Base-by-base conservation (phyloP, 2,888 invertebrate genomes). In the Apamea anceps region DNA sequence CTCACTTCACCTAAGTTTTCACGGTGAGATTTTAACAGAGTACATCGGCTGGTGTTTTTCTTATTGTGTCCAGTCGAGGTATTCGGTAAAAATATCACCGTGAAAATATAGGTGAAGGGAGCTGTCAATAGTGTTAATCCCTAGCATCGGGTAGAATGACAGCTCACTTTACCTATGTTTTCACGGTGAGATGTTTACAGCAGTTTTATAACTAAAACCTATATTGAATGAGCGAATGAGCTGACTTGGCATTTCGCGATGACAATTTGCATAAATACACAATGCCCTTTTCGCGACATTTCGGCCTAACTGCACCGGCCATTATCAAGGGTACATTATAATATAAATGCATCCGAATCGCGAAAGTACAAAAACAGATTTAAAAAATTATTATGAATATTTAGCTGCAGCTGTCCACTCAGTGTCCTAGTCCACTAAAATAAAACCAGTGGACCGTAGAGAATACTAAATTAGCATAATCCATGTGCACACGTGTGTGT, bases 391-490 rank as follows among this genome's bases (percentile, higher is more conserved):
- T 51, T 63, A 65, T 66, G 72, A 82, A 63, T 66, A 42, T 77
- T 62, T 18, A 15, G 60, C 15, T 18, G 72, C 72, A 82, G 73
- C 77, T 84, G 79, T 79, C 85, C 85, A 84, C 79, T 86, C 74
- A 75, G 66, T 67, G 51, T 85, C 79, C 84, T 85, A 85, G 79
- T 70, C 54, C 65, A 65, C 77, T 70, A 86, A 82, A 88, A 80
- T 86, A 82, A 82, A 85, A 2, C 75, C 86, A 87, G 81, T 88
- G 89, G 88, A 90, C 89, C 90, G 83, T 90, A 77, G 86, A 85
- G 87, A 88, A 88, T 86, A 91, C 85, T 79, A 87, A 88, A 94
- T 94, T 94, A 92, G 92, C 94, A 94, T 94, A 94, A 94, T 94
- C 93, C 91, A 67, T 87, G 91, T 89, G 88, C 87, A 90, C 94